phyloP scores from a whole-genome alignment of 2,113 vertebrate species.

The Solea senegalensis region DNA sequence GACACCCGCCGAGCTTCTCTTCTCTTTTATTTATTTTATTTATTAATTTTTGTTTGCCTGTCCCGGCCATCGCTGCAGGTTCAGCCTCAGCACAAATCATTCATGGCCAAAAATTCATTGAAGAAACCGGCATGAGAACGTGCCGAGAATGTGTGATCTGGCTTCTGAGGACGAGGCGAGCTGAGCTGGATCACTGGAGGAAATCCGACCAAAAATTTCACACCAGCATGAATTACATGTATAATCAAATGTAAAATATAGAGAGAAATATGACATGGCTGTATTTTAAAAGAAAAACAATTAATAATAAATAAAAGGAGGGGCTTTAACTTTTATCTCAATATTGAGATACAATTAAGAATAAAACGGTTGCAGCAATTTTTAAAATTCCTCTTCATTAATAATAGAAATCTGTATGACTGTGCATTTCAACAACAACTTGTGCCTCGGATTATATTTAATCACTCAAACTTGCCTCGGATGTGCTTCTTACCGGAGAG shows the following conservation, averaged over 20 bases:
- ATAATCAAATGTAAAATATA: not conserved
- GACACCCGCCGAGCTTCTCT: slow-evolving; percentile 25
- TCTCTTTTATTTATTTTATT: too few species aligned
- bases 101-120: slow-evolving; percentile 76
- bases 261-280: not conserved
- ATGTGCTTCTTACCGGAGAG: slow-evolving; percentile 62
- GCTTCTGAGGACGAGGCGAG: slow-evolving; percentile 48
- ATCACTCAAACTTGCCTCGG: slow-evolving; percentile 55
- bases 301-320: not conserved
- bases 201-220: slow-evolving; percentile 28
- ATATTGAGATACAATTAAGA: not conserved
- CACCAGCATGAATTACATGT: slow-evolving; percentile 4
- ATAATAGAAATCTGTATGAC: slow-evolving; percentile 51
- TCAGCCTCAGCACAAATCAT: slow-evolving; percentile 62
- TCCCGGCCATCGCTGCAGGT: slow-evolving; percentile 53
- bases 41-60: slow-evolving; percentile 22
- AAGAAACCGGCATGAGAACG: slow-evolving; percentile 84
- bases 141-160: slow-evolving; percentile 80
- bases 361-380: slow-evolving; percentile 26
- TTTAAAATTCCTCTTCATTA: slow-evolving; percentile 34
- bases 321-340: slow-evolving; percentile 41
- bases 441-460: slow-evolving; percentile 12
- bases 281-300: not conserved
- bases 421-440: slow-evolving; percentile 53
- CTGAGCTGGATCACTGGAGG: slow-evolving; percentile 33